Percentiles rank a stretch among this genome's conserved stretches.
These are phyloP conservation scores for Loxodonta africana DNA, from an alignment of 2,113 vertebrate species.

Conservation along the genomic window DNA sequence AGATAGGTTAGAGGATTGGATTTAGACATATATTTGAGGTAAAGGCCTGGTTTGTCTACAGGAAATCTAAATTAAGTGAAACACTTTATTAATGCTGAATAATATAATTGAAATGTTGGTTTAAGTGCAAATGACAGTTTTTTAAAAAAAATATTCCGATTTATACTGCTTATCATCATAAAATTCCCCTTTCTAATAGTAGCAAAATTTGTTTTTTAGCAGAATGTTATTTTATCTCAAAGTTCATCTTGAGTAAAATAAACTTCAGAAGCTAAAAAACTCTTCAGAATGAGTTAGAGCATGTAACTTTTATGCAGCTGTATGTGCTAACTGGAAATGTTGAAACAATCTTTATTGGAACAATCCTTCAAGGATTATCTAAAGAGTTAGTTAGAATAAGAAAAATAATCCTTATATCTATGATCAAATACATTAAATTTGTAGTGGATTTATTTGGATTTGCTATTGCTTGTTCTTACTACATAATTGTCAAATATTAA, in stretches of 20 bases:
- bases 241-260: constrained; percentile 21
- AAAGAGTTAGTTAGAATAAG: constrained; percentile 41
- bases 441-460: background rate
- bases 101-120: background rate
- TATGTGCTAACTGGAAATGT: background rate
- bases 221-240: background rate
- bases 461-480: background rate
- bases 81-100: background rate
- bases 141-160: background rate
- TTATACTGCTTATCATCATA: constrained; percentile 33
- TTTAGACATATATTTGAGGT: constrained; percentile 56
- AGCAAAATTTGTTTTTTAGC: background rate
- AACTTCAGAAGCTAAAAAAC: constrained; percentile 30
- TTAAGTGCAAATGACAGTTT: background rate
- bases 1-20: background rate
- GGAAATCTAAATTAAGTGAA: background rate
- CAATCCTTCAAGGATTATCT: background rate
- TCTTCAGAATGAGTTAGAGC: background rate
- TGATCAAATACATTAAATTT: constrained; percentile 7
- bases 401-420: background rate
- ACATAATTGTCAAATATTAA: constrained; percentile 11
- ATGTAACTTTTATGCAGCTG: background rate
- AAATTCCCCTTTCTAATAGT: background rate
- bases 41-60: background rate
- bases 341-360: constrained; percentile 17